phyloP scores from a whole-genome alignment of 2,113 vertebrate species.

The Accipiter cooperii region DNA sequence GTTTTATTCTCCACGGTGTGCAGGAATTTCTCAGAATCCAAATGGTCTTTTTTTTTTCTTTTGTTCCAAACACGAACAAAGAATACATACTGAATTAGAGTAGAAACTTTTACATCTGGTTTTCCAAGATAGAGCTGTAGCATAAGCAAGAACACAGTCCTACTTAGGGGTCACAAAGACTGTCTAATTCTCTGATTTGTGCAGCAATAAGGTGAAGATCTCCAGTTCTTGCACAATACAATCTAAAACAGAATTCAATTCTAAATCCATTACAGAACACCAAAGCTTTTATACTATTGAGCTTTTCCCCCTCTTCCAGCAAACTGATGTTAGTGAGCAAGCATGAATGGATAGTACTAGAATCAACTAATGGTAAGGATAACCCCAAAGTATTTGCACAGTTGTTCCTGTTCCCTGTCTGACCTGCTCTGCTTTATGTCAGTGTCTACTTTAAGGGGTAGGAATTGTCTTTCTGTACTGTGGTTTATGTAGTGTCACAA shows the following conservation, averaged over 20 bases:
- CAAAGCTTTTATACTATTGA: not conserved
- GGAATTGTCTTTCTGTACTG: not conserved
- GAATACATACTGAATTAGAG: not conserved
- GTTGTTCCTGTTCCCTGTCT: conserved; percentile 26
- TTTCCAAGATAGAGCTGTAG: not conserved
- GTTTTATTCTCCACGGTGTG: not conserved
- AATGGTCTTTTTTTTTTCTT: not conserved
- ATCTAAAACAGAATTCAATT: not conserved
- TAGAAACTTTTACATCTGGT: not conserved
- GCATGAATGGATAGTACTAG: not conserved
- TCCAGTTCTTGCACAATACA: not conserved
- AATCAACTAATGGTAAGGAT: not conserved
- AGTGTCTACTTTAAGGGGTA: not conserved
- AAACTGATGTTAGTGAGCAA: not conserved
- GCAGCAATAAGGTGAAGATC: not conserved
- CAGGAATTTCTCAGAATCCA: not conserved
- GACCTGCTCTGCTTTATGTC: conserved; percentile 53
- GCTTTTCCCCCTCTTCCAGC: not conserved
- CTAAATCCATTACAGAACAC: not conserved
- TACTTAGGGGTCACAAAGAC: not conserved
- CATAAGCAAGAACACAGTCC: not conserved
- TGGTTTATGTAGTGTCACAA: conserved; percentile 52
- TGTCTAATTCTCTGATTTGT: not conserved
- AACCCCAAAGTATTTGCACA: not conserved
- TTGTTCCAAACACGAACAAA: not conserved